Conservation (phyloP, 2,113 vertebrate genomes). For the Chionodraco myersi region DNA sequence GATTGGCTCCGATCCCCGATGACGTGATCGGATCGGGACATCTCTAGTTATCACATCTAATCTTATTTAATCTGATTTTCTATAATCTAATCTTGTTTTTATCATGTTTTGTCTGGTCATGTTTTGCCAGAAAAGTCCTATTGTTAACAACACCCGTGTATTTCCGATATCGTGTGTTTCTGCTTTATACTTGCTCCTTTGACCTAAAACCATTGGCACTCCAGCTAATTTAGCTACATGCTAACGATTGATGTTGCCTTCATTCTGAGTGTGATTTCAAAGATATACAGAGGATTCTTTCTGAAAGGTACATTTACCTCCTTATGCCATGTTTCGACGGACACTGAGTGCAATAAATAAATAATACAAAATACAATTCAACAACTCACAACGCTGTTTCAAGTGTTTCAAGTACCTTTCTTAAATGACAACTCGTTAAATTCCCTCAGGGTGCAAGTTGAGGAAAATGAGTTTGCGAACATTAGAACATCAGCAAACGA, state of each 20-base stretch:
- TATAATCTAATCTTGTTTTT: slow-evolving; percentile 17
- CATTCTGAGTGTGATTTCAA: not conserved
- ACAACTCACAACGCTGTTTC: not conserved
- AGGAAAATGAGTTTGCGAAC: slow-evolving; percentile 6
- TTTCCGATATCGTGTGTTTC: not conserved
- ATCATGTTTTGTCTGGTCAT: slow-evolving; percentile 15
- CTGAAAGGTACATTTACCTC: not conserved
- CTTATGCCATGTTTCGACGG: not conserved
- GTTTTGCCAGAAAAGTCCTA: not conserved
- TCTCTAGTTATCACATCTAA: slow-evolving; percentile 7
- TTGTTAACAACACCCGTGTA: slow-evolving; percentile 26
- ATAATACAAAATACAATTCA: not conserved
- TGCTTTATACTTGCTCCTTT: not conserved
- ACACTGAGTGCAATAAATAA: not conserved
- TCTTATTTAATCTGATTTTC: slow-evolving; percentile 40
- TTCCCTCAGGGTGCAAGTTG: slow-evolving; percentile 13
- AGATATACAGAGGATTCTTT: not conserved
- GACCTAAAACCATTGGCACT: not conserved
- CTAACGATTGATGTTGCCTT: too few species aligned
- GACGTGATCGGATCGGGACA: too few species aligned
- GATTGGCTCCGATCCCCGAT: too few species aligned
- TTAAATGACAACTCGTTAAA: slow-evolving; percentile 4
- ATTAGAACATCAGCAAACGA: not conserved
- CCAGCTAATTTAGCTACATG: not conserved
- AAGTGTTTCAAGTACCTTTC: not conserved